Conservation (phyloP, 2,888 invertebrate species). For the Athalia rosae region DNA sequence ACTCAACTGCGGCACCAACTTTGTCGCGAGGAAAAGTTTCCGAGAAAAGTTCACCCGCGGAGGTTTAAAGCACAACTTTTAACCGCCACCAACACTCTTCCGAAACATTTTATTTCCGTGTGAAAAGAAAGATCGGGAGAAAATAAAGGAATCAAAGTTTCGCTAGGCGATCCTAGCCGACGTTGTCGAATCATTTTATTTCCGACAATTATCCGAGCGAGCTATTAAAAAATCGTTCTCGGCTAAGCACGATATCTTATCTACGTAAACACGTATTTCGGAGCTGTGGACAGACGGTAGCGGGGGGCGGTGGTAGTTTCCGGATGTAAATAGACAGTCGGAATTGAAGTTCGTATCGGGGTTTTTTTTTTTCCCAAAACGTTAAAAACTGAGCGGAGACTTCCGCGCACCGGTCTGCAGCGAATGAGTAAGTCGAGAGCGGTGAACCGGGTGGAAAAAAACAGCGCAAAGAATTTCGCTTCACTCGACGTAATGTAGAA, state of each 20-base stretch:
- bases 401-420: constrained; percentile 11
- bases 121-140: constrained; percentile 11
- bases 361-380: background rate
- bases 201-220: too few relatives aligned
- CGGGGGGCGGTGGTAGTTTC: too few relatives aligned
- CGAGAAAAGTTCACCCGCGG: constrained; percentile 31
- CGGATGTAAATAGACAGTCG: constrained; percentile 24
- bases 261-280: too few relatives aligned
- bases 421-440: constrained; percentile 4
- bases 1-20: constrained; percentile 26
- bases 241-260: background rate
- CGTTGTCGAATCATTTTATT: background rate
- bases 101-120: constrained; percentile 19
- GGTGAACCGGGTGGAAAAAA: constrained; percentile 15
- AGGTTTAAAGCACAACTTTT: constrained; percentile 39
- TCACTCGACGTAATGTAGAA: constrained; percentile 36
- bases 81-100: constrained; percentile 2
- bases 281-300: too few relatives aligned
- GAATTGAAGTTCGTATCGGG: constrained; percentile 35
- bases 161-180: background rate
- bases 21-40: constrained; percentile 29
- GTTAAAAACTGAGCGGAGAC: constrained; percentile 1
- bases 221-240: too few relatives aligned
- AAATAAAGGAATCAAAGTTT: background rate
- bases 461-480: constrained; percentile 30